Evolutionary conservation across 2,888 invertebrate species (phyloP).

Genomic region (Hirtodrosophila duncani): DNA sequence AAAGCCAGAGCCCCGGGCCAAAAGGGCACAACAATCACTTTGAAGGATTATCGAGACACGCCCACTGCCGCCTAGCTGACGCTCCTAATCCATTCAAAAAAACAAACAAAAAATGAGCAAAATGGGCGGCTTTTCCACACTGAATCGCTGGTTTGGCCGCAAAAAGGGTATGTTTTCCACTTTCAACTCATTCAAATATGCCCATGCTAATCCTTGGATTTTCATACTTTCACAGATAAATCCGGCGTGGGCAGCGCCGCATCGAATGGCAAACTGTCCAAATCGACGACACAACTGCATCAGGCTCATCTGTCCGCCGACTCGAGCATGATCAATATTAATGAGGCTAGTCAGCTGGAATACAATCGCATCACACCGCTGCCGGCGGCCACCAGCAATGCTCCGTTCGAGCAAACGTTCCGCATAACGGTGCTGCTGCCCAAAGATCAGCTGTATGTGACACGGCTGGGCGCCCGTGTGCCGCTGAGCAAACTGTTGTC

Average conservation of each 20-base stretch:
- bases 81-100: constrained; percentile 46
- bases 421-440: constrained; percentile 85
- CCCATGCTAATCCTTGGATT: background rate
- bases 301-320: constrained; percentile 73
- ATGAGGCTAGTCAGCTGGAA: constrained; percentile 78
- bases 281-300: constrained; percentile 70
- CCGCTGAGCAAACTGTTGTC: constrained; percentile 84
- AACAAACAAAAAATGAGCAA: constrained; percentile 73
- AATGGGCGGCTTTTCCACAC: constrained; percentile 78
- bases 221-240: constrained; percentile 51
- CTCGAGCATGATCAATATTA: constrained; percentile 68
- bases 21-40: too few species aligned
- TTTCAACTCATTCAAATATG: background rate
- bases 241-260: constrained; percentile 38
- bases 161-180: constrained; percentile 76
- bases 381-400: constrained; percentile 76
- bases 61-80: background rate
- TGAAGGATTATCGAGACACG: background rate
- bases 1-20: constrained; percentile 3
- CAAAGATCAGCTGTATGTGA: constrained; percentile 87
- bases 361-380: constrained; percentile 78
- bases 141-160: constrained; percentile 78
- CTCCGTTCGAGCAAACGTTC: constrained; percentile 78
- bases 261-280: constrained; percentile 74
- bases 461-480: constrained; percentile 85